These are phyloP conservation scores for Bothrops jararaca DNA, from an alignment of 2,113 vertebrate species.

Conservation along the genomic window DNA sequence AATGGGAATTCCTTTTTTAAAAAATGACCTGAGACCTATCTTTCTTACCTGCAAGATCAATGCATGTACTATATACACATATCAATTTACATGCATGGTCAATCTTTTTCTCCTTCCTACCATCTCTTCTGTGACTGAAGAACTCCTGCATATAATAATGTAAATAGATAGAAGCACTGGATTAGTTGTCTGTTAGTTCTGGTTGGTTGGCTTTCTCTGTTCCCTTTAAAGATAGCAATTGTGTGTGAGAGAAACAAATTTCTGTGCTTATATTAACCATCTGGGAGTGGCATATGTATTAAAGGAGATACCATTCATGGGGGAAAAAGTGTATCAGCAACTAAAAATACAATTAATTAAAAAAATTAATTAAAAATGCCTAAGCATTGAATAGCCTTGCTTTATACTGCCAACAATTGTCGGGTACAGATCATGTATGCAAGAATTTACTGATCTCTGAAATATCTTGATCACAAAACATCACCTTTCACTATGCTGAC, in stretches of 20 bases:
- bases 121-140: background rate
- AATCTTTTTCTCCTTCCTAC: background rate
- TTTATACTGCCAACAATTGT: background rate
- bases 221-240: background rate
- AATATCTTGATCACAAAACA: constrained; percentile 36
- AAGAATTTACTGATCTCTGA: background rate
- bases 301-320: background rate
- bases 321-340: background rate
- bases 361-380: background rate
- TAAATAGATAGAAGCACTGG: background rate
- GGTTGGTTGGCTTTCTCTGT: background rate
- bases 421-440: background rate
- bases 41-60: background rate
- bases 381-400: background rate
- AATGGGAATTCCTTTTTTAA: background rate
- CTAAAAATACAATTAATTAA: background rate
- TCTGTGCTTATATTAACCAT: background rate
- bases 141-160: background rate
- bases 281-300: background rate
- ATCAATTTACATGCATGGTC: background rate
- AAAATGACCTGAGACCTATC: background rate
- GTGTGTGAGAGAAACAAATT: background rate
- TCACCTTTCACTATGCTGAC: constrained; percentile 24
- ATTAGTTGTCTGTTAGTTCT: background rate
- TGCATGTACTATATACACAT: too few species aligned